Evolutionary conservation across 2,888 invertebrate species (phyloP).

Genomic region (Dryocosmus kuriphilus): DNA sequence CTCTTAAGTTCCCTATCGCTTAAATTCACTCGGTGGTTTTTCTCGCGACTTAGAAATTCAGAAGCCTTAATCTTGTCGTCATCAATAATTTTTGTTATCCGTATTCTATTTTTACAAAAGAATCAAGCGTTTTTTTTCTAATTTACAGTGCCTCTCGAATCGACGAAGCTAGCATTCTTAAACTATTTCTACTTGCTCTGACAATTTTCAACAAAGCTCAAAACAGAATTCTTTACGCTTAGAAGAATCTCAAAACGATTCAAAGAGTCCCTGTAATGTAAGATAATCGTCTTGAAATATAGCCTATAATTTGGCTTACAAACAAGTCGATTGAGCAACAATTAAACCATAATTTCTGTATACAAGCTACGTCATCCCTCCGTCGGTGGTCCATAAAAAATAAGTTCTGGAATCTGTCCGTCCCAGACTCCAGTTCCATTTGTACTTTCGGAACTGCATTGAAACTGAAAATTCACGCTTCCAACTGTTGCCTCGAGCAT

Average conservation of each 20-base stretch:
- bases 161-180: conserved; percentile 18
- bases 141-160: conserved; percentile 28
- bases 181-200: conserved; percentile 20
- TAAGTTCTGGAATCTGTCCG: conserved; percentile 97
- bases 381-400: conserved; percentile 93
- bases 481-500: conserved; percentile 96
- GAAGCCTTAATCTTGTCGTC: conserved; percentile 20
- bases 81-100: conserved; percentile 34
- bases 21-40: conserved; percentile 11
- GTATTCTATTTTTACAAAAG: conserved; percentile 35
- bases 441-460: conserved; percentile 97
- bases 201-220: conserved; percentile 14
- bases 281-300: conserved; percentile 1
- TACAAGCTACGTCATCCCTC: conserved; percentile 71
- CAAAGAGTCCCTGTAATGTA: conserved; percentile 12
- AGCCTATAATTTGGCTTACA: conserved; percentile 21
- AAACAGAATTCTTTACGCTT: conserved; percentile 10
- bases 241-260: background rate
- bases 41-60: conserved; percentile 28
- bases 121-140: conserved; percentile 28
- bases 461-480: conserved; percentile 97
- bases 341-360: conserved; percentile 64
- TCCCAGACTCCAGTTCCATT: conserved; percentile 98
- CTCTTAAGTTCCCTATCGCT: background rate
- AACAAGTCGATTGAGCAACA: conserved; percentile 44